Evolutionary conservation across 2,797 vertebrate species (phyloP), one percentile per base, ranked within the genome.

Genomic region (Sandelia bainsii): DNA sequence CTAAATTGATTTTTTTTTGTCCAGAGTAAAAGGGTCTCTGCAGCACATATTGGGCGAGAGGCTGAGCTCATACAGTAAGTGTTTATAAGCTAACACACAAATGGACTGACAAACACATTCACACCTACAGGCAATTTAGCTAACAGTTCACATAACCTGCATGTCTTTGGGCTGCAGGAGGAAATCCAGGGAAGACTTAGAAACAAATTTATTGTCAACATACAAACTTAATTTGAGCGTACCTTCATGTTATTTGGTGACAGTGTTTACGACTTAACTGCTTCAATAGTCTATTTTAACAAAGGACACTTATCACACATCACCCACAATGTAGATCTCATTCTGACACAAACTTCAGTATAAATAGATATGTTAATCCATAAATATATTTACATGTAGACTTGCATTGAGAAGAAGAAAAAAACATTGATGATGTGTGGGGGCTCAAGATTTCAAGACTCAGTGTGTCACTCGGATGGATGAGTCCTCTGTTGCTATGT

Each of bases 401-500:
- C 12, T 58, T 66, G 32, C 42, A 65, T 62, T 66, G 8, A 22
- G 64, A 69, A 20, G 37, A 37, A 65, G 52, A 42, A 20, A n/a
- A 29, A 65, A 66, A 2, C 57, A 45, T 63, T 16, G 29, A 17
- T 67, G 73, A 60, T 75, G 69, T 60, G 20, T 61, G 61, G 44
- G 11, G 19, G 56, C 67, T 73, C 42, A 29, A 44, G 52, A 56
- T 37, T 22, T 19, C 44, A 13, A 40, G 20, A 17, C 13, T 42
- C 44, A 8, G 5, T 25, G 58, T 74, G 68, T 82, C 74, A 69
- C 39, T 69, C 62, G 76, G 62, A 70, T 67, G 69, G 64, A 61
- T 79, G 71, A 84, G 58, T 79, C 50, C 75, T 64, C 67, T 79
- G 71, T 83, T 72, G 79, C 81, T 62, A 59, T 60, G 69, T 62